phyloP scores from a whole-genome alignment of 2,888 invertebrate species.

The Plagodis pulveraria region DNA sequence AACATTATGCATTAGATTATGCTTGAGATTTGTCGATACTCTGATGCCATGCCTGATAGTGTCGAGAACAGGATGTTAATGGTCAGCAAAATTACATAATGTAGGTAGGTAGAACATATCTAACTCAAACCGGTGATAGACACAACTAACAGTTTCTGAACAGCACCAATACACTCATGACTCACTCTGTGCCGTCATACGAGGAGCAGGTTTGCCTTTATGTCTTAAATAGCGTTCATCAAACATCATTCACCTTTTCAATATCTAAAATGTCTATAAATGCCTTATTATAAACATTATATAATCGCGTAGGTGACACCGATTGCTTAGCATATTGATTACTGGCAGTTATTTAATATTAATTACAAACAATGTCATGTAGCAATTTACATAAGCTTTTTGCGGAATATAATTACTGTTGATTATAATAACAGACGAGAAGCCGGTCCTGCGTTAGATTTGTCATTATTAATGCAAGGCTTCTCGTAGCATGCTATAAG shows the following conservation, averaged over 20 bases:
- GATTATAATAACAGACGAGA: constrained; percentile 55
- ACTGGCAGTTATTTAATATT: constrained; percentile 58
- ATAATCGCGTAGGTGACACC: constrained; percentile 17
- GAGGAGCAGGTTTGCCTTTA: constrained; percentile 28
- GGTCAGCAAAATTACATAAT: no score
- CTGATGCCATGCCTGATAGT: no score
- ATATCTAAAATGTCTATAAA: constrained; percentile 20
- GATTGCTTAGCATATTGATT: constrained; percentile 50
- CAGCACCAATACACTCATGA: constrained; percentile 28
- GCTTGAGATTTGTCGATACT: no score
- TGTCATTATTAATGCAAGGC: constrained; percentile 67
- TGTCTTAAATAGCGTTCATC: constrained; percentile 17
- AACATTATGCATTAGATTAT: no score
- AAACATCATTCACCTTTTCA: constrained; percentile 19
- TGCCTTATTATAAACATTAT: constrained; percentile 5
- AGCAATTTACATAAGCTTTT: constrained; percentile 68
- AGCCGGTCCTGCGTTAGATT: constrained; percentile 51
- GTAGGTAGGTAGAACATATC: no score
- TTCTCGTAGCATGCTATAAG: background rate
- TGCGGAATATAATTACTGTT: constrained; percentile 61
- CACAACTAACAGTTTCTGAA: constrained; percentile 18
- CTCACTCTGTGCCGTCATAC: constrained; percentile 35
- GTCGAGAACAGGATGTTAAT: no score
- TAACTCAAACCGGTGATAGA: background rate
- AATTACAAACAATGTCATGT: constrained; percentile 53